Evolutionary conservation across 2,797 vertebrate species (phyloP), one percentile per base, ranked within the genome.

Genomic region (Myotis vivesi): DNA sequence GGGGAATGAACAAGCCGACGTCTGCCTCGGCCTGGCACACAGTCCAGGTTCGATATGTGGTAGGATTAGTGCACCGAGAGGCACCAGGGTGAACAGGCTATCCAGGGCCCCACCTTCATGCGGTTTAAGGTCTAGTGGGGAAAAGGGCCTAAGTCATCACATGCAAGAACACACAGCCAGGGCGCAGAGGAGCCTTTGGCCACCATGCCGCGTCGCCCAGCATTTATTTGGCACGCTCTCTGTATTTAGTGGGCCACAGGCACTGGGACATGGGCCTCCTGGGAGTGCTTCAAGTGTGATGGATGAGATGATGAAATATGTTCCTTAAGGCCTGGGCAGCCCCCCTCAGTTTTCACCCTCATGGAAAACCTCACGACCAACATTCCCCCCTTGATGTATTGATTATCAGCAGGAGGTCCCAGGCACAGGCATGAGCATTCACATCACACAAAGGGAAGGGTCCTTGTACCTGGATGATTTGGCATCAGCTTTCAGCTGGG

Each of bases 241-340:
- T 71, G 86, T 15, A 23, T 19, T 69, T 8, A 28, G 19, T 20
- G 20, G 57, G 36, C 57, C 30, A 1, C 0, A 22, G 64, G 87
- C 38, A 72, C 15, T 10, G 71, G 51, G 16, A 30, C 36, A 17
- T 1, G 17, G 66, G 51, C 38, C 81, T 79, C 30, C 64, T 2
- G 33, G 46, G 62, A 8, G n/a, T 30, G 15, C 19, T 1, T 41
- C 12, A 23, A 28, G 33, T 9, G 1, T 9, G 2, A 12, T 11
- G 5, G 36, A 9, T 51, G n/a, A 44, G 44, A n/a, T 68, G 44
- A 20, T 0, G 6, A 64, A 53, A 82, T 1, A 25, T 0, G 1
- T 8, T 84, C 55, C 51, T 1, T 0, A 33, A 20, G 51, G 66
- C 69, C 72, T 30, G 19, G 36, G 33, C 13, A 20, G 41, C 33